Evolutionary conservation across 2,888 invertebrate genomes (phyloP), one percentile per base, ranked within the genome.

Genomic region (Pammene fasciana): DNA sequence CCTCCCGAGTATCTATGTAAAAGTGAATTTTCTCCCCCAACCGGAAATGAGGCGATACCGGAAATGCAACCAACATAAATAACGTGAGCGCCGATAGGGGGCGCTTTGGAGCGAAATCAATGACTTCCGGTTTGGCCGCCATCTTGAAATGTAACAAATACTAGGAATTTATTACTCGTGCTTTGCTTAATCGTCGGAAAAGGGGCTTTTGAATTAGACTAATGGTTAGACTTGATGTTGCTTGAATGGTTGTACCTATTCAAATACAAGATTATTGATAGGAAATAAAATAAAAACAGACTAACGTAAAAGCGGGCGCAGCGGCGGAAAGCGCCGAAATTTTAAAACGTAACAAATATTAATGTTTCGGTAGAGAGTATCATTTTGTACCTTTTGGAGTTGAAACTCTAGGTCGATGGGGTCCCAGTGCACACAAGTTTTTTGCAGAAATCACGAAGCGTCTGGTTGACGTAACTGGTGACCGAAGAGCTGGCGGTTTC

Each of bases 91-190:
- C 65, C 67, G 68, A 68, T 68, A 73, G 74, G 75, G 74, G 73
- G 75, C 67, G 77, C 79, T 79, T 74, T 82, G 80, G 79, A 76
- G 67, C 79, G 78, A 78, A 76, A 79, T 79, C 81, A 79, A 82
- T 82, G 77, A 71, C 81, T 79, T 82, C 82, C 82, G 80, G 77
- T 67, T 18, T n/a, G 71, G 10, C n/a, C 48, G 65, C 68, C 68
- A 65, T 68, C 59, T 68, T 68, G 34, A 5, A 18, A 26, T 48
- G 38, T 55, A 59, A 57, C 57, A 66, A 57, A 46, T 13, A 46
- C 38, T 14, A 26, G 36, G 48, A 48, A 61, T 67, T 67, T 67
- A 67, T 67, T 11, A 38, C 16, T 36, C 1, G 18, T 9, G 45
- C 36, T 26, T 52, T 26, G 26, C 52, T 26, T 52, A 52, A 26